Evolutionary conservation across 1,140 invertebrate species (phyloP).

Genomic region (Drosophila punjabiensis): DNA sequence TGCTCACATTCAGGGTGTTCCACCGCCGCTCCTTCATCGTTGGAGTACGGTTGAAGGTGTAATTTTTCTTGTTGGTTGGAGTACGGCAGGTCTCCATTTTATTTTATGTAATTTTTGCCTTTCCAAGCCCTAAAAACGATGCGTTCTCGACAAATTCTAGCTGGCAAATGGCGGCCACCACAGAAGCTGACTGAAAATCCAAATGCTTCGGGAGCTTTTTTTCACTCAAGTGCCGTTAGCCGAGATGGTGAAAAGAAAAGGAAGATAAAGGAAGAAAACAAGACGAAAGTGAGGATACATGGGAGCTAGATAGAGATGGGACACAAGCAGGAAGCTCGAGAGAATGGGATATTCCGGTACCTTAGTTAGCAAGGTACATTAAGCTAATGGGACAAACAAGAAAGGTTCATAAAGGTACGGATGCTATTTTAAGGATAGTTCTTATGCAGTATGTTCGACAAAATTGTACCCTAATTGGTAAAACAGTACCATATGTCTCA

Average conservation of each 20-base stretch:
- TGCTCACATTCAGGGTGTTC: slow-evolving; percentile 56
- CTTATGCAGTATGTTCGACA: not conserved
- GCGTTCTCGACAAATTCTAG: slow-evolving; percentile 17
- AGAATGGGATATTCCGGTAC: not conserved
- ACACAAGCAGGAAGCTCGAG: too few species aligned
- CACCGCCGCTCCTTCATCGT: slow-evolving; percentile 20
- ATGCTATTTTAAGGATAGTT: not conserved
- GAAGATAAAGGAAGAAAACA: not conserved
- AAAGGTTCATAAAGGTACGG: not conserved
- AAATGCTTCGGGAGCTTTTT: slow-evolving; percentile 23
- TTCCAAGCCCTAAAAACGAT: slow-evolving; percentile 1
- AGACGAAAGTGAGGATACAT: not conserved
- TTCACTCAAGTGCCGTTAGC: slow-evolving; percentile 10
- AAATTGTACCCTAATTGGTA: not conserved
- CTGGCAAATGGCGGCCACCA: slow-evolving; percentile 35
- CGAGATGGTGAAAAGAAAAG: slow-evolving; percentile 1
- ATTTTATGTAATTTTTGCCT: slow-evolving; percentile 1
- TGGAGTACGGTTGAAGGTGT: slow-evolving; percentile 37
- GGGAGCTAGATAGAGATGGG: too few species aligned
- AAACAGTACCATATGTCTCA: not conserved
- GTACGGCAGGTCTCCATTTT: slow-evolving; percentile 65
- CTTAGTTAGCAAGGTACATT: not conserved
- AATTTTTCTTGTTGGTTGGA: slow-evolving; percentile 36
- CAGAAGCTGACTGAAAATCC: not conserved
- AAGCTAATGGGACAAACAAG: not conserved